These are phyloP conservation scores for Heteromurus nitidus DNA, from an alignment of 2,888 invertebrate genomes.

Conservation along the genomic window DNA sequence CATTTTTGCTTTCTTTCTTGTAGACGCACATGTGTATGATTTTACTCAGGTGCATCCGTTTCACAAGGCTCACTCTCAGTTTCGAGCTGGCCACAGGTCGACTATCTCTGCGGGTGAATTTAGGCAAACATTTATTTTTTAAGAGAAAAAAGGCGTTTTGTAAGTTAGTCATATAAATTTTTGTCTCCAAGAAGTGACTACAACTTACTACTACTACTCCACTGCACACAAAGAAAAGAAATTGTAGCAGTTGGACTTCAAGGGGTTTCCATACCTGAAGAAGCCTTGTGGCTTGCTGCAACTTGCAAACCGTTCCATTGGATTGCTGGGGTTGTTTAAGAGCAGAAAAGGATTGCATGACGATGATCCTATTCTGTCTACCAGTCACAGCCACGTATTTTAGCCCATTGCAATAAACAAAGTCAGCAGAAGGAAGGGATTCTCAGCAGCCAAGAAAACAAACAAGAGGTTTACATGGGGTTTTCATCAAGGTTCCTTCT, in stretches of 20 bases:
- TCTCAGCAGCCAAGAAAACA: slow-evolving; percentile 11
- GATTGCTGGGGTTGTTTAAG: no score
- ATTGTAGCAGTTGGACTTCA: slow-evolving; percentile 3
- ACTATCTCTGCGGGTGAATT: slow-evolving; percentile 1
- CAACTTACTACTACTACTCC: no score
- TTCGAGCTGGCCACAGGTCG: slow-evolving; percentile 54
- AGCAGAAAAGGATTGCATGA: slow-evolving; percentile 31
- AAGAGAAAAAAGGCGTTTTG: no score
- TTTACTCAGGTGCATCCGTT: slow-evolving; percentile 53
- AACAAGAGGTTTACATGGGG: slow-evolving; percentile 43
- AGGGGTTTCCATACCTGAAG: slow-evolving; percentile 13
- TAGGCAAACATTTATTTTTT: no score
- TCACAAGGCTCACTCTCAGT: slow-evolving; percentile 59
- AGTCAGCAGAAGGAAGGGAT: no score
- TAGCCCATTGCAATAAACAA: slow-evolving; percentile 38
- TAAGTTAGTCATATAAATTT: no score
- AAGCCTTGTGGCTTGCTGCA: not conserved
- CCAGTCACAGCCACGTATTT: slow-evolving; percentile 24
- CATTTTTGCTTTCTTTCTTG: slow-evolving; percentile 35
- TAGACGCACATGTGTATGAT: slow-evolving; percentile 1
- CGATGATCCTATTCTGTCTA: slow-evolving; percentile 14
- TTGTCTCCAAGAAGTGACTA: no score
- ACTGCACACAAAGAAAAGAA: not conserved
- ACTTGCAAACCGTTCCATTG: not conserved
- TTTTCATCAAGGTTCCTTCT: slow-evolving; percentile 60